phyloP scores from a whole-genome alignment of 2,888 invertebrate species.

The Cenopis cana region DNA sequence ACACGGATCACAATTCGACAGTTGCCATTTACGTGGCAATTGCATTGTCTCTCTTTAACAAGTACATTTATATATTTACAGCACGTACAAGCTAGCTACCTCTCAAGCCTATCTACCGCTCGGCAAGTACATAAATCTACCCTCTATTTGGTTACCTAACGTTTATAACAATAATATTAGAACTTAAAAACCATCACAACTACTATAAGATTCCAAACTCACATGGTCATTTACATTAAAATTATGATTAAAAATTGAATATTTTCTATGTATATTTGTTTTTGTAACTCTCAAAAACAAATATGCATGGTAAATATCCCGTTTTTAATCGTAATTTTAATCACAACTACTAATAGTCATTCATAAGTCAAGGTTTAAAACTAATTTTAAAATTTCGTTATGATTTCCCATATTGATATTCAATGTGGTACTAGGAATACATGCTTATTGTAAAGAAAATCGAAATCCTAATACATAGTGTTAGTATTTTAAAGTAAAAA shows the following conservation, averaged over 20 bases:
- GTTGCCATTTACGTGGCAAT: conserved; percentile 81
- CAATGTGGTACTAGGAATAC: too few species aligned
- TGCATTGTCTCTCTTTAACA: conserved; percentile 58
- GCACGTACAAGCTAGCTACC: too few species aligned
- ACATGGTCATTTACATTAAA: too few species aligned
- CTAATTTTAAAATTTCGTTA: background rate
- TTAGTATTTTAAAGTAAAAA: background rate
- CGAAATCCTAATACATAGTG: background rate
- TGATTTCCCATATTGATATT: background rate
- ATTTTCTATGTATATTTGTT: too few species aligned
- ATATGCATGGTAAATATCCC: too few species aligned
- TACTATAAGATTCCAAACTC: too few species aligned
- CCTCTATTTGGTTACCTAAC: background rate
- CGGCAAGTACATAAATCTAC: conserved; percentile 7
- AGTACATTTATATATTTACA: conserved; percentile 16
- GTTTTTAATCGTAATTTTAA: too few species aligned
- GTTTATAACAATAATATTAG: background rate
- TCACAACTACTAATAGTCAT: too few species aligned
- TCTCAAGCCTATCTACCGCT: background rate
- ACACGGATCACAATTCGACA: conserved; percentile 83
- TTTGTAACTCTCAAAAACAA: too few species aligned
- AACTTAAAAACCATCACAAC: background rate
- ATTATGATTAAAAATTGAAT: too few species aligned
- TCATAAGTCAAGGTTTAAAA: background rate
- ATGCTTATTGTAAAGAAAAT: background rate